Evolutionary conservation across 2,113 vertebrate genomes (phyloP).

Genomic region (Leucosticte australis): DNA sequence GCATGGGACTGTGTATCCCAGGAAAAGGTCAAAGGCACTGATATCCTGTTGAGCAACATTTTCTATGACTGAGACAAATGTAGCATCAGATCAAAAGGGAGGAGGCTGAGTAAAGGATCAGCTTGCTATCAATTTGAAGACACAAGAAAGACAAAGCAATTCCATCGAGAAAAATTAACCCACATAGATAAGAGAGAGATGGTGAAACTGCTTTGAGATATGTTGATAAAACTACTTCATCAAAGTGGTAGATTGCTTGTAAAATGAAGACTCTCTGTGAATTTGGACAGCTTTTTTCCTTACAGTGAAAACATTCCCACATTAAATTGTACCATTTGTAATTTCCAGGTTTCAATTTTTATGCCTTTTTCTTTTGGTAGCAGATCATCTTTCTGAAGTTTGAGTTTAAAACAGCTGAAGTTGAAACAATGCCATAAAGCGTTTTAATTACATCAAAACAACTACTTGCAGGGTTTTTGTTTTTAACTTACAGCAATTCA

Average conservation of each 20-base stretch:
- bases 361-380: not conserved
- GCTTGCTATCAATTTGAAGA: slow-evolving; percentile 44
- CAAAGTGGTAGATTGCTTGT: not conserved
- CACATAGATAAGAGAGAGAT: slow-evolving; percentile 23
- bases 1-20: slow-evolving; percentile 32
- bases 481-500: not conserved
- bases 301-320: not conserved
- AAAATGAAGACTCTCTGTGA: not conserved
- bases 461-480: not conserved
- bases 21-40: slow-evolving; percentile 63
- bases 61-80: slow-evolving; percentile 62
- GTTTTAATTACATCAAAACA: not conserved
- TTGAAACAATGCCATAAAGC: not conserved
- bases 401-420: not conserved
- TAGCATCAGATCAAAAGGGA: slow-evolving; percentile 62
- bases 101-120: slow-evolving; percentile 31
- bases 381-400: not conserved
- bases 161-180: slow-evolving; percentile 57
- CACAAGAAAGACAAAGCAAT: slow-evolving; percentile 55
- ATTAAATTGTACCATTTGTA: not conserved
- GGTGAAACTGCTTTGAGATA: slow-evolving; percentile 1
- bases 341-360: not conserved
- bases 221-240: not conserved
- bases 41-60: slow-evolving; percentile 69
- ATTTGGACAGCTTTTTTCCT: not conserved